Base-by-base conservation (phyloP, 2,797 vertebrate genomes). In the Thalassophryne amazonica region DNA sequence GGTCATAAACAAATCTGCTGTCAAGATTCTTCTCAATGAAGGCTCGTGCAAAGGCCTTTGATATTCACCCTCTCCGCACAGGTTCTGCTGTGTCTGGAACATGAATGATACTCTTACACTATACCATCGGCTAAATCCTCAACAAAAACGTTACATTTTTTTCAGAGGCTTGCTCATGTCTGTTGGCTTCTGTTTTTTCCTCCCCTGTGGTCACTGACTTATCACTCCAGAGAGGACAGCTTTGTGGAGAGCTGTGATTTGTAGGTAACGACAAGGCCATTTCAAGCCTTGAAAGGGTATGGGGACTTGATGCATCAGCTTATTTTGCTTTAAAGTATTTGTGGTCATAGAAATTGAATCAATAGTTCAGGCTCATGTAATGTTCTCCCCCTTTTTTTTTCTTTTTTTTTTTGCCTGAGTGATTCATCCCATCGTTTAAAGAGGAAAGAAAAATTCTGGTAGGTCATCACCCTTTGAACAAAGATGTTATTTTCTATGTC, bases 311-410 rank as follows among this genome's bases (percentile, higher is more conserved):
- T 83, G 53, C 82, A 85, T 74, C 51, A 80, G 80, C 83, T 89
- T 88, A 86, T 90, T 88, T 87, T 79, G 51, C 76, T 86, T 73
- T 81, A 73, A 85, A 82, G 80, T 89, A 88, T 91, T 88, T 88
- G 87, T 79, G 85, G 78, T 83, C 78, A 87, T 86, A 86, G 79
- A 83, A 88, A 85, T 71, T 62, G 78, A 88, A 90, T 88, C 88
- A 84, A 87, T 88, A 83, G 66, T 64, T 53, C 48, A 57, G 64
- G 32, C 48, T 57, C 21, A 58, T 43, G 38, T 60, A 63, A 52
- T 59, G 42, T 36, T 17, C 23, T 13, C 31, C 14, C 21, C 52
- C 20, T 33, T 24, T 33, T n/a, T 6, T 12, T 12, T 24, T 28
- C 49, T 59, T 70, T 36, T 46, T 50, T 38, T 38, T n/a, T n/a